These are phyloP conservation scores for Ochotona curzoniae DNA, from an alignment of 2,113 vertebrate genomes.

Conservation along the genomic window DNA sequence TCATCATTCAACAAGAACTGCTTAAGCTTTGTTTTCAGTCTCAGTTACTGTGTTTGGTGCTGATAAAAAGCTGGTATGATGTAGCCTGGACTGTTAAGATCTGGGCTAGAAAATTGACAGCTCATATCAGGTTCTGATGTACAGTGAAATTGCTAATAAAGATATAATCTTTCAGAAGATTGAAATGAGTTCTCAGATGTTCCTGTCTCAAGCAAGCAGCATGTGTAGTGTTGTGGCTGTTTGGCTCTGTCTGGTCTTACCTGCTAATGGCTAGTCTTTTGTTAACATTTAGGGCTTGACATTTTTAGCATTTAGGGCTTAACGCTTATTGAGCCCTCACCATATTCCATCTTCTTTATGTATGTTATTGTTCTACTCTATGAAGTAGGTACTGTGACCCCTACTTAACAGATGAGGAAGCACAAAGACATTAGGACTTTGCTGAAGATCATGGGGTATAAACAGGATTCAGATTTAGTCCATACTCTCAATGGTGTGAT, in stretches of 20 bases:
- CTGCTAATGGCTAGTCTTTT: background rate
- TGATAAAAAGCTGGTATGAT: constrained; percentile 1
- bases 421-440: constrained; percentile 7
- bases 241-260: background rate
- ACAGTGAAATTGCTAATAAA: background rate
- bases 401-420: constrained; percentile 47
- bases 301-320: background rate
- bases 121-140: background rate
- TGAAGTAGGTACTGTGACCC: background rate
- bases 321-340: background rate
- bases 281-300: background rate
- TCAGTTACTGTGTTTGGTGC: background rate
- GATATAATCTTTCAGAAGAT: background rate
- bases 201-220: background rate
- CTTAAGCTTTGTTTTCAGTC: constrained; percentile 1
- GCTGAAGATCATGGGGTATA: constrained; percentile 1
- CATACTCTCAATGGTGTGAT: background rate
- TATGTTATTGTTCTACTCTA: background rate
- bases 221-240: background rate
- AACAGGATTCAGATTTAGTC: constrained; percentile 30
- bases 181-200: background rate
- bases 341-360: background rate
- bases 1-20: background rate
- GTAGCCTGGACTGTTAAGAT: background rate
- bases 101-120: background rate